Conservation (phyloP, 2,797 vertebrate genomes). For the Odontamblyopus rebecca region DNA sequence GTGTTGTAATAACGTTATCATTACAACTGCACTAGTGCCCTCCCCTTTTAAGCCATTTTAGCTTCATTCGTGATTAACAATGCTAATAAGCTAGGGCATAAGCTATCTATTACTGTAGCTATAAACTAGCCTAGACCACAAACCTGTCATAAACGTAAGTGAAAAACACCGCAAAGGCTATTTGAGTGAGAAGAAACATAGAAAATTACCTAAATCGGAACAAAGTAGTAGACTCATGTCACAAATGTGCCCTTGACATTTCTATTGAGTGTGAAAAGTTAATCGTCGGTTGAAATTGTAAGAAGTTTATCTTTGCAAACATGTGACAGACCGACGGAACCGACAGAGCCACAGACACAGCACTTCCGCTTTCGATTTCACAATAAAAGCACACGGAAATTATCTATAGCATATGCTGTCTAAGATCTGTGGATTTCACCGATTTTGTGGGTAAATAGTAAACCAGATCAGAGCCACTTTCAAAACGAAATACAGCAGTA, state of each 20-base stretch:
- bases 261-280: neutral
- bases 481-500: too few relatives aligned
- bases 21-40: neutral
- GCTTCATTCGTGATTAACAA: neutral
- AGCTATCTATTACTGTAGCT: neutral
- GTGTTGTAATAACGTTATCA: neutral
- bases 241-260: neutral
- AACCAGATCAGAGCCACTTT: too few relatives aligned
- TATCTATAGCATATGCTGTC: too few relatives aligned
- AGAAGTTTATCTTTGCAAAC: neutral
- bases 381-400: neutral
- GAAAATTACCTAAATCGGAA: slow-evolving; percentile 41
- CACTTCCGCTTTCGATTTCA: slow-evolving; percentile 3
- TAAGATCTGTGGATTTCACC: neutral
- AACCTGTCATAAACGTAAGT: neutral
- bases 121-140: neutral
- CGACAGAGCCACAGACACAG: neutral
- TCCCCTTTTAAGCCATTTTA: neutral
- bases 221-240: neutral
- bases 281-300: neutral
- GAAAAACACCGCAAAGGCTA: neutral
- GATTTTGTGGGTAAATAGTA: neutral
- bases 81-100: neutral
- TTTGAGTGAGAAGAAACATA: neutral
- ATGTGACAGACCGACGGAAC: slow-evolving; percentile 1